These are phyloP conservation scores for Trichomalopsis sarcophagae DNA, from an alignment of 1,140 invertebrate species.

Conservation along the genomic window DNA sequence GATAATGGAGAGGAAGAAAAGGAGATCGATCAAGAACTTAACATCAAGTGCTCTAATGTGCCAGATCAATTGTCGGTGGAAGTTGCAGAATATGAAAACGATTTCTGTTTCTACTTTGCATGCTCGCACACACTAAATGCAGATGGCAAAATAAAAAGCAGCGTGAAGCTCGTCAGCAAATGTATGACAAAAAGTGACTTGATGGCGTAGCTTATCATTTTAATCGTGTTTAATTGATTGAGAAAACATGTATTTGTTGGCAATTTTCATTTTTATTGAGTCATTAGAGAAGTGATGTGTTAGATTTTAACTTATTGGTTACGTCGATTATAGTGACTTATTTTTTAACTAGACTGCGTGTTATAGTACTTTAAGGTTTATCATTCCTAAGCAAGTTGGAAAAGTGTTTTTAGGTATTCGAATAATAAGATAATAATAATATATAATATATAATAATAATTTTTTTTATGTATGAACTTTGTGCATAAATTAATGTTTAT, in stretches of 20 bases:
- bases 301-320: too few relatives aligned
- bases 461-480: too few relatives aligned
- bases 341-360: too few relatives aligned
- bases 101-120: slow-evolving; percentile 35
- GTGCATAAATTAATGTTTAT: too few relatives aligned
- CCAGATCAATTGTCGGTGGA: neutral
- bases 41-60: slow-evolving; percentile 34
- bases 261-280: neutral
- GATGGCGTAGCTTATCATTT: neutral
- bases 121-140: neutral
- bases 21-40: neutral
- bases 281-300: too few relatives aligned
- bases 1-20: neutral
- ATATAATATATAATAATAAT: too few relatives aligned
- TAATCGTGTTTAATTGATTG: neutral
- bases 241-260: neutral
- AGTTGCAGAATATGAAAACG: neutral
- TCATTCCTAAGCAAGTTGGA: too few relatives aligned
- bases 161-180: slow-evolving; percentile 22
- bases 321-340: too few relatives aligned
- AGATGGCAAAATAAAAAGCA: neutral
- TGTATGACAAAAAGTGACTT: slow-evolving; percentile 17
- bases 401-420: too few relatives aligned
- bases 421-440: too few relatives aligned
- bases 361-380: too few relatives aligned